phyloP scores from a whole-genome alignment of 2,797 vertebrate genomes.

The Orientallactaga sibirica region DNA sequence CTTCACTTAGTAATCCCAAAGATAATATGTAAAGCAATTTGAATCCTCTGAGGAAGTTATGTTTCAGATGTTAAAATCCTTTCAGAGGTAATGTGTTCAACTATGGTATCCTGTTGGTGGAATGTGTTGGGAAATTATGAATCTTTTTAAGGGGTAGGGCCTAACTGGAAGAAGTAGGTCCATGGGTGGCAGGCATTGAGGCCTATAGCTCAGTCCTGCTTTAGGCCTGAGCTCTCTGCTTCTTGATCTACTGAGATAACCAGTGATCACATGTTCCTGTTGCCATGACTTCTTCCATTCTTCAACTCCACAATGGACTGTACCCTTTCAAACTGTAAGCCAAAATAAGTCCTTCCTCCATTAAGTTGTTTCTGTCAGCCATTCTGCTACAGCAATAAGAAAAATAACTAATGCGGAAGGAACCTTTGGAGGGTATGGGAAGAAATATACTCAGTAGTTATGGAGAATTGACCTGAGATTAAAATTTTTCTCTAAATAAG shows the following conservation, averaged over 20 bases:
- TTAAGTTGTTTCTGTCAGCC: background rate
- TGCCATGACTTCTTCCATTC: background rate
- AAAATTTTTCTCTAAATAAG: conserved; percentile 19
- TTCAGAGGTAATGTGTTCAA: background rate
- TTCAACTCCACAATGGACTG: background rate
- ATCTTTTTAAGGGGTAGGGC: background rate
- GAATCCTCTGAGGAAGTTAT: conserved; percentile 16
- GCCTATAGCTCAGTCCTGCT: background rate
- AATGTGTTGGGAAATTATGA: too few relatives aligned
- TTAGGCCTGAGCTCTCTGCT: background rate
- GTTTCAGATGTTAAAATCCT: background rate
- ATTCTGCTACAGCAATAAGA: background rate
- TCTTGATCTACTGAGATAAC: background rate
- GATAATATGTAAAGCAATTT: conserved; percentile 40
- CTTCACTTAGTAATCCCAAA: conserved; percentile 47
- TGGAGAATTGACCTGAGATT: conserved; percentile 6
- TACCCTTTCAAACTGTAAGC: background rate
- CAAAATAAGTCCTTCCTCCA: background rate
- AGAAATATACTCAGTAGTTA: conserved; percentile 24
- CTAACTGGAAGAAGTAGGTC: background rate
- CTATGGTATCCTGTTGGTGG: background rate
- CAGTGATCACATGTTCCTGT: background rate
- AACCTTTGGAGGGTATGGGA: background rate
- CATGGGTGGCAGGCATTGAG: background rate
- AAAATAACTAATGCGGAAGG: background rate